These are phyloP conservation scores for Sorex araneus DNA, from an alignment of 2,113 vertebrate genomes.

Conservation along the genomic window DNA sequence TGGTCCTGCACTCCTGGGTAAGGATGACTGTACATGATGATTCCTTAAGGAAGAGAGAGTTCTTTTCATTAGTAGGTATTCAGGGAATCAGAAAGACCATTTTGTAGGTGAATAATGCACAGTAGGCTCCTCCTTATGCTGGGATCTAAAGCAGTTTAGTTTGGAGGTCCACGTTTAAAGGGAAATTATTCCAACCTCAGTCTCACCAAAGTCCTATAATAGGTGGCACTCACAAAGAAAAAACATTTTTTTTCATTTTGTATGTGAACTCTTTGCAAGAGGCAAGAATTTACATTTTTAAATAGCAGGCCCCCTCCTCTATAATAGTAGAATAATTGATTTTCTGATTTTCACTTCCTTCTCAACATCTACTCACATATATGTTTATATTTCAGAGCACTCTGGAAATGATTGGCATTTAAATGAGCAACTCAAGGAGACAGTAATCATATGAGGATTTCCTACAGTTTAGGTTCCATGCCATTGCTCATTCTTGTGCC, in stretches of 20 bases:
- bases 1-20: constrained; percentile 94
- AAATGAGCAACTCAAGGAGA: neutral
- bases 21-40: constrained; percentile 95
- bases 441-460: neutral
- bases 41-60: constrained; percentile 89
- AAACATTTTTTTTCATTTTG: neutral
- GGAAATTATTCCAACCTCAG: neutral
- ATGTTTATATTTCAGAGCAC: neutral
- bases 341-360: constrained; percentile 25
- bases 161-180: constrained; percentile 16
- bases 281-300: neutral
- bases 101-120: neutral
- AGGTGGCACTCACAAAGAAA: neutral
- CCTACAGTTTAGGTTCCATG: neutral
- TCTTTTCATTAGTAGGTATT: constrained; percentile 43
- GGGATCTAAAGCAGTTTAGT: constrained; percentile 29
- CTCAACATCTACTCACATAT: neutral
- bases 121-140: neutral
- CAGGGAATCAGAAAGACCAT: neutral
- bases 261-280: neutral
- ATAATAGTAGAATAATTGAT: neutral
- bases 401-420: constrained; percentile 3
- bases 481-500: neutral
- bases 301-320: neutral
- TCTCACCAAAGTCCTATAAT: neutral